These are phyloP conservation scores for Hirudo medicinalis DNA, from an alignment of 1,140 invertebrate species.

Conservation along the genomic window DNA sequence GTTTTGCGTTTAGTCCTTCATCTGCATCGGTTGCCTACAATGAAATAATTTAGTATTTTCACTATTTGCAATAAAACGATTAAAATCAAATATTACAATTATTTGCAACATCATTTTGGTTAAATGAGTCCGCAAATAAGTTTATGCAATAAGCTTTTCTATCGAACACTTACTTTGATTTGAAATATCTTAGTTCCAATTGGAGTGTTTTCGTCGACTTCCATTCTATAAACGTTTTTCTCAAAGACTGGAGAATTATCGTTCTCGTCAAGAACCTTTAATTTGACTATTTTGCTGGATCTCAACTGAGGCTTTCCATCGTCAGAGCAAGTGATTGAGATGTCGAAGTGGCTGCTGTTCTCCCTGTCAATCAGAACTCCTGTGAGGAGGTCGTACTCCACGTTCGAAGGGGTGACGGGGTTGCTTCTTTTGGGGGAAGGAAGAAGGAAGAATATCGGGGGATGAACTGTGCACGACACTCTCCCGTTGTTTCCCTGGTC, in stretches of 20 bases:
- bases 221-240: neutral
- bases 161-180: neutral
- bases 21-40: neutral
- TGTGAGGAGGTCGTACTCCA: neutral
- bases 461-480: neutral
- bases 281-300: neutral
- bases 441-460: neutral
- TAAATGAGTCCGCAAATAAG: neutral
- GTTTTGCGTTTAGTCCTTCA: neutral
- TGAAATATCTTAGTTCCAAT: neutral
- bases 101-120: neutral
- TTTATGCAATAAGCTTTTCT: neutral
- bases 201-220: neutral
- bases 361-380: neutral
- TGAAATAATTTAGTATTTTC: neutral
- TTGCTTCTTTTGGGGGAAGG: neutral
- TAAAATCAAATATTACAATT: neutral
- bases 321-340: neutral
- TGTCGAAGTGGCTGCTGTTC: neutral
- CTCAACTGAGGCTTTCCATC: neutral
- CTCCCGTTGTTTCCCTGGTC: slow-evolving; percentile 1
- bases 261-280: neutral
- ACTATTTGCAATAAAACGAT: neutral
- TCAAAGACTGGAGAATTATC: slow-evolving; percentile 5
- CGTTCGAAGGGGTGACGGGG: neutral